Percentiles rank a stretch among this genome's conserved stretches.
These are phyloP conservation scores for Chrysomela aeneicollis DNA, from an alignment of 2,888 invertebrate genomes.

Conservation along the genomic window DNA sequence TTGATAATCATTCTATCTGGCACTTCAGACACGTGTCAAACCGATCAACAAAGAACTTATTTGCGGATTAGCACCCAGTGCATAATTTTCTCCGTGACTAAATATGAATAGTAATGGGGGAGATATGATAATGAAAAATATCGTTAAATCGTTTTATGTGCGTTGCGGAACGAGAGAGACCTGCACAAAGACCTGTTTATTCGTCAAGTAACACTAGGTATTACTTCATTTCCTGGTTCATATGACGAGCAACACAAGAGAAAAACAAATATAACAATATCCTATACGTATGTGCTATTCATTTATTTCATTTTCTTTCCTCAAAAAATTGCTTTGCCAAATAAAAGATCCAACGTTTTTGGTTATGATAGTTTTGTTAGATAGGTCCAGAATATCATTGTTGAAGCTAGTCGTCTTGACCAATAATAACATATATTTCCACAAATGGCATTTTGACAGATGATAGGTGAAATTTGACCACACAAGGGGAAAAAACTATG, in stretches of 20 bases:
- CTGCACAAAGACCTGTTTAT: background rate
- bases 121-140: conserved; percentile 21
- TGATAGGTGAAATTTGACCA: too few relatives aligned
- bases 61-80: conserved; percentile 16
- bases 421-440: too few relatives aligned
- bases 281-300: too few relatives aligned
- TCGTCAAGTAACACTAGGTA: background rate
- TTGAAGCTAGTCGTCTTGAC: too few relatives aligned
- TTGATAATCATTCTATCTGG: too few relatives aligned
- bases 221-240: background rate
- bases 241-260: background rate
- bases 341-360: too few relatives aligned
- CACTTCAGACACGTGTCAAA: background rate
- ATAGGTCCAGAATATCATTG: too few relatives aligned
- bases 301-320: too few relatives aligned
- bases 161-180: conserved; percentile 11
- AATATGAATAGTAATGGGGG: conserved; percentile 22
- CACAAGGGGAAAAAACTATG: too few relatives aligned
- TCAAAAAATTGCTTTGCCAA: too few relatives aligned
- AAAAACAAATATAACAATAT: background rate
- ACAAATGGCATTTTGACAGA: too few relatives aligned
- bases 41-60: background rate
- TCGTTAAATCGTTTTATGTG: conserved; percentile 18
- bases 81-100: conserved; percentile 14
- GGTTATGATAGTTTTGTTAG: too few relatives aligned